A percentile compares a stretch with the other conserved stretches of the same genome.
Evolutionary conservation across 2,888 invertebrate species (phyloP).

Genomic region (Campoletis raptor): DNA sequence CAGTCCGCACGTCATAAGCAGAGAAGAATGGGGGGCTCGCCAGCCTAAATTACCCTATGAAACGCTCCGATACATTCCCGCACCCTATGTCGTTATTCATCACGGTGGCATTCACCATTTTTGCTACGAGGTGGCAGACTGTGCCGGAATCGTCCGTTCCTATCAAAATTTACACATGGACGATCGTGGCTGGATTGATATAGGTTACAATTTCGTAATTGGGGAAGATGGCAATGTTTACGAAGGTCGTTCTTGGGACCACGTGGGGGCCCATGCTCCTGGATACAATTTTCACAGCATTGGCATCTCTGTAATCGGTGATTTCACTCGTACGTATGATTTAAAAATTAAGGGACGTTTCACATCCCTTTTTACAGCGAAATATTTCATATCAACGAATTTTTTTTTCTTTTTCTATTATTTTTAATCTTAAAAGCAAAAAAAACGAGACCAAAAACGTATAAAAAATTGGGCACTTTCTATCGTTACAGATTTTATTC

Average conservation of each 20-base stretch:
- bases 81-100: conserved; percentile 83
- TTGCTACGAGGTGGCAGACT: conserved; percentile 77
- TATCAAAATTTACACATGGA: conserved; percentile 84
- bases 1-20: conserved; percentile 78
- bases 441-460: neutral
- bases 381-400: neutral
- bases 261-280: conserved; percentile 83
- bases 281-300: conserved; percentile 84
- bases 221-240: conserved; percentile 86
- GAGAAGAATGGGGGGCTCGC: conserved; percentile 82
- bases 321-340: conserved; percentile 79
- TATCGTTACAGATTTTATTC: conserved; percentile 77
- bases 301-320: conserved; percentile 83
- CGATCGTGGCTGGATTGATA: conserved; percentile 82
- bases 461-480: too few relatives aligned
- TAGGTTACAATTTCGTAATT: conserved; percentile 85
- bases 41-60: conserved; percentile 69
- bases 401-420: neutral
- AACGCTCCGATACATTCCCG: conserved; percentile 74
- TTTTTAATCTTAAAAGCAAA: neutral
- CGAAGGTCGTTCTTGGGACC: conserved; percentile 85
- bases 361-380: neutral
- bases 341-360: neutral
- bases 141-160: conserved; percentile 79
- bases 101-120: conserved; percentile 81